Evolutionary conservation across 2,113 vertebrate genomes (phyloP).

Genomic region (Dendropsophus ebraccatus): DNA sequence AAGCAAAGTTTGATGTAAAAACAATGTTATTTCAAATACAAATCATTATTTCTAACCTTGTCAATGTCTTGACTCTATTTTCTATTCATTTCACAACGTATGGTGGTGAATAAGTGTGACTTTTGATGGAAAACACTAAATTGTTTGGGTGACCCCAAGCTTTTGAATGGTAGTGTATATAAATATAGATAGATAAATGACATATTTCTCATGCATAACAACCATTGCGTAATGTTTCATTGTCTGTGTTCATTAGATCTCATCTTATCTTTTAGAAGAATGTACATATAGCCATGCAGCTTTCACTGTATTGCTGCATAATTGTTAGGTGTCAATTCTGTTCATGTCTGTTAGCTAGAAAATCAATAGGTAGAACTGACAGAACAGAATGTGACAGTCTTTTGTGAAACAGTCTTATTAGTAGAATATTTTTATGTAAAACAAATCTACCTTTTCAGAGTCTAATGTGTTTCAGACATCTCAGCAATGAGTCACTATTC

Average conservation of each 20-base stretch:
- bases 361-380: background rate
- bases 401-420: background rate
- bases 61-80: too few species aligned
- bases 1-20: too few species aligned
- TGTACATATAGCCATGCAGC: background rate
- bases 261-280: background rate
- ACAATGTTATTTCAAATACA: too few species aligned
- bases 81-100: too few species aligned
- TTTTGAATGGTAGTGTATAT: too few species aligned
- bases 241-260: background rate
- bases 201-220: too few species aligned
- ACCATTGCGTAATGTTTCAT: too few species aligned
- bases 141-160: too few species aligned
- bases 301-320: background rate
- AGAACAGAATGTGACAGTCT: background rate
- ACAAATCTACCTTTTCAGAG: background rate
- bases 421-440: background rate
- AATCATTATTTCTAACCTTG: too few species aligned
- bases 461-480: background rate
- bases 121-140: too few species aligned
- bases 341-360: background rate
- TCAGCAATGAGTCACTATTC: background rate
- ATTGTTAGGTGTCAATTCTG: background rate
- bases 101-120: too few species aligned
- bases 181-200: too few species aligned